Base-by-base conservation (phyloP, 2,113 vertebrate genomes). In the Corvus hawaiiensis region DNA sequence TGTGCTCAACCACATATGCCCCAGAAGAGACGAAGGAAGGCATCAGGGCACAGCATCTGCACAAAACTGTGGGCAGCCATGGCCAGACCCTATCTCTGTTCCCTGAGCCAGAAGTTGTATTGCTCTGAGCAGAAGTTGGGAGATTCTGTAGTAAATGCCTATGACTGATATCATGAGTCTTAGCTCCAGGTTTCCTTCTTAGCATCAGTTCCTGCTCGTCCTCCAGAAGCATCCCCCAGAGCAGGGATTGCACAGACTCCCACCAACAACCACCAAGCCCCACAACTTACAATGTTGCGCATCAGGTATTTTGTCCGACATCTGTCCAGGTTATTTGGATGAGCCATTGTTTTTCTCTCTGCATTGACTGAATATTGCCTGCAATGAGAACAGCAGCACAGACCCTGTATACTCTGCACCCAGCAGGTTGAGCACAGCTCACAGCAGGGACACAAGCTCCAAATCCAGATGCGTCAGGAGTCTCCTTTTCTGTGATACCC, bases 261-360 rank as follows among this genome's bases (percentile, higher is more conserved):
- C 51, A 37, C 22, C 41, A 35, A 46, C 54, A 56, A 37, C 33
- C 64, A 62, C 58, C 11, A 59, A 24, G 21, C 4, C 33, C 46
- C 52, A 58, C 28, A 51, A 97, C 98, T 95, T 96, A 99, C 99
- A 46, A 99, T 97, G 72, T 97, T 99, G 90, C 97, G 98, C 81
- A 97, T 98, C 81, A 99, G 97, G 46, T 98, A 98, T 59, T 98
- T 98, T 44, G 52, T 98, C 73, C 98, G 97, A 89, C 97, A 98
- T 80, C 96, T 97, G 89, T 99, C 99, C 41, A 99, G 97, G 71
- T 96, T 94, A 84, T 99, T 99, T 69, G 99, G 99, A 66, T 98
- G 97, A 13, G 92, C 95, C 97, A 98, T 98, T 9, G 98, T 97
- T 95, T 97, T 99, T 89, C 85, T 98, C 51, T 98, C 98, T 39